Percentiles rank a stretch among this genome's conserved stretches.
phyloP scores from a whole-genome alignment of 2,797 vertebrate species.

The Coregonus suidteri region DNA sequence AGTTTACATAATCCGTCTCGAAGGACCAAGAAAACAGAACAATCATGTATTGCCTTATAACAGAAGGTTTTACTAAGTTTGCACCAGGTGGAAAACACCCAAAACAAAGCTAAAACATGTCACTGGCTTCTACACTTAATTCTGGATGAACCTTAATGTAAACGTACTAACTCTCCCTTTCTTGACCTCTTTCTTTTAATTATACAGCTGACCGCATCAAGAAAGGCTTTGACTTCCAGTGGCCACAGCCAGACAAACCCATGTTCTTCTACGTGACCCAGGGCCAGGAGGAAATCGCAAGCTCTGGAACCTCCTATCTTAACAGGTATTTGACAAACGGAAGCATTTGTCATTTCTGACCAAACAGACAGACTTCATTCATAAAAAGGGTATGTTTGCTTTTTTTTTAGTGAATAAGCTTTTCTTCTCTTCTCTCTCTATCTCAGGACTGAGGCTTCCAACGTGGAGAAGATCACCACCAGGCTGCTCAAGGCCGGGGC shows the following conservation, averaged over 20 bases:
- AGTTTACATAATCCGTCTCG: no score
- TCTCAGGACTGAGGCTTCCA: conserved; percentile 92
- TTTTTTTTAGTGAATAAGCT: neutral
- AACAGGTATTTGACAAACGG: conserved; percentile 82
- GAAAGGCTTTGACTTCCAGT: conserved; percentile 99
- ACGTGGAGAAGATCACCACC: conserved; percentile 98
- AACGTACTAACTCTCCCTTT: neutral
- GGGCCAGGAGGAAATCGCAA: conserved; percentile 98
- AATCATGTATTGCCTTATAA: no score
- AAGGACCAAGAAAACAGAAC: no score
- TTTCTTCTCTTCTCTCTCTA: neutral
- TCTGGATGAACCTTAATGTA: neutral
- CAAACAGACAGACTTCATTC: neutral
- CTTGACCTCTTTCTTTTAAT: neutral
- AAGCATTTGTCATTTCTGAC: neutral
- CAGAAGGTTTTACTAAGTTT: no score
- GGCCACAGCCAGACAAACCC: conserved; percentile 98
- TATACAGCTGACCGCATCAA: conserved; percentile 92
- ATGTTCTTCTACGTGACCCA: conserved; percentile 99
- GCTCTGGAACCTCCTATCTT: conserved; percentile 96
- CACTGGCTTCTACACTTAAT: neutral
- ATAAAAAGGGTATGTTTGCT: neutral
- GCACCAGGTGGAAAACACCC: no score
- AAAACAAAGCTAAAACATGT: neutral
- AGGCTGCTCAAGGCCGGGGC: conserved; percentile 94